These are phyloP conservation scores for Acronicta alni DNA, from an alignment of 2,888 invertebrate genomes.

Conservation along the genomic window DNA sequence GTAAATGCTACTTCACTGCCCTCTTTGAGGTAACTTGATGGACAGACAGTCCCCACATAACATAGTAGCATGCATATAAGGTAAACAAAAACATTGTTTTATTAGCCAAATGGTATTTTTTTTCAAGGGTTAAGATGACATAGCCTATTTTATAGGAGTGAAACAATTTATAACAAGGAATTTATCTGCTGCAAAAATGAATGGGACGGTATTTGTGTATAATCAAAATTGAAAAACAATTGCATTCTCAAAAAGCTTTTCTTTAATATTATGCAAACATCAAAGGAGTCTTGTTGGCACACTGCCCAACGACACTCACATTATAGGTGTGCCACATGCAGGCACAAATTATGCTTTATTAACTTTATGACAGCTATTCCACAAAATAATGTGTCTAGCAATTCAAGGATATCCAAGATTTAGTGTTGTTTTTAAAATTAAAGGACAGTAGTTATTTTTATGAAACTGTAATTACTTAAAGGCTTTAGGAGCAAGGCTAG, in stretches of 20 bases:
- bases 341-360: slow-evolving; percentile 34
- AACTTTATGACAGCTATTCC: slow-evolving; percentile 15
- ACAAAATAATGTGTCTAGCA: neutral
- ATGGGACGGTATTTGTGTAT: slow-evolving; percentile 18
- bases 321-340: slow-evolving; percentile 29
- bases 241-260: slow-evolving; percentile 34
- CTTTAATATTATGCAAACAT: slow-evolving; percentile 40
- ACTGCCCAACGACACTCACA: slow-evolving; percentile 44
- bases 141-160: too few relatives aligned
- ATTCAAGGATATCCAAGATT: slow-evolving; percentile 15
- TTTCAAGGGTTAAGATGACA: too few relatives aligned
- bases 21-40: too few relatives aligned
- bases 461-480: too few relatives aligned
- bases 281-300: slow-evolving; percentile 48
- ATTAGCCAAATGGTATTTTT: too few relatives aligned
- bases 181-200: slow-evolving; percentile 23
- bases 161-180: too few relatives aligned
- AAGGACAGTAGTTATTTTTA: too few relatives aligned
- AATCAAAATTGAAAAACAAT: slow-evolving; percentile 30
- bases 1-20: too few relatives aligned
- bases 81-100: too few relatives aligned
- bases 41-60: too few relatives aligned
- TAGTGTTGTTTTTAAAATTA: neutral
- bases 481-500: too few relatives aligned
- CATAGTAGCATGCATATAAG: too few relatives aligned